phyloP scores from a whole-genome alignment of 1,140 invertebrate genomes.

The Orius insidiosus region DNA sequence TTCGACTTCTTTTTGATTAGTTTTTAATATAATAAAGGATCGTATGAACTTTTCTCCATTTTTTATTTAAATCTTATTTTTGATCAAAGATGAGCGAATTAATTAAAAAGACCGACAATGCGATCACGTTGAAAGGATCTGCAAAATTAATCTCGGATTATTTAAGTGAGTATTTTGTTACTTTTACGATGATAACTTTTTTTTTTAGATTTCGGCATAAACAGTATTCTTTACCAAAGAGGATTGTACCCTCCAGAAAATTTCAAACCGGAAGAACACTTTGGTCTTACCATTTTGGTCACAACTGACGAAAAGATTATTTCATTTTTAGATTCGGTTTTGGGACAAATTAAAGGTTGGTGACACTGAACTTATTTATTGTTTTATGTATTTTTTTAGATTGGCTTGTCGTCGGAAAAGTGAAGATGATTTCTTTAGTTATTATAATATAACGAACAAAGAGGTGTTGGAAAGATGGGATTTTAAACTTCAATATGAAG shows the following conservation, averaged over 20 bases:
- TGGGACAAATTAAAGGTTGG: conserved; percentile 74
- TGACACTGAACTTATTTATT: not conserved
- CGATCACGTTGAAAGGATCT: conserved; percentile 60
- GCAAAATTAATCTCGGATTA: conserved; percentile 62
- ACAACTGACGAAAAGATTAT: conserved; percentile 81
- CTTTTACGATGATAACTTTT: conserved; percentile 12
- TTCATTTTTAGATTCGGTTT: conserved; percentile 63
- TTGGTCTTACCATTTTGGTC: conserved; percentile 79
- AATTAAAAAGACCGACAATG: conserved; percentile 40
- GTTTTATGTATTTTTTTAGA: conserved; percentile 38
- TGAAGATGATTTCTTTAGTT: conserved; percentile 76
- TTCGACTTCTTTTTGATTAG: too few relatives aligned
- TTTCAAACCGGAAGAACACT: conserved; percentile 77
- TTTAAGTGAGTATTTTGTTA: conserved; percentile 44
- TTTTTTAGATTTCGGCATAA: conserved; percentile 84
- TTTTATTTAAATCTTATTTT: too few relatives aligned
- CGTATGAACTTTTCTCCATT: too few relatives aligned
- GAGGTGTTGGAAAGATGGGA: conserved; percentile 95
- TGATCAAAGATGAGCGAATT: too few relatives aligned
- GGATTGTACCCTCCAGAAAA: conserved; percentile 88
- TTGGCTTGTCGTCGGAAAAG: conserved; percentile 69
- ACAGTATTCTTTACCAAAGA: conserved; percentile 93
- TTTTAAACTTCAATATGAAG: conserved; percentile 77
- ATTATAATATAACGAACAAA: conserved; percentile 76
- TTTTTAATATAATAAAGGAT: too few relatives aligned